Conservation (phyloP, 1,140 invertebrate species). For the Thrips palmi region DNA sequence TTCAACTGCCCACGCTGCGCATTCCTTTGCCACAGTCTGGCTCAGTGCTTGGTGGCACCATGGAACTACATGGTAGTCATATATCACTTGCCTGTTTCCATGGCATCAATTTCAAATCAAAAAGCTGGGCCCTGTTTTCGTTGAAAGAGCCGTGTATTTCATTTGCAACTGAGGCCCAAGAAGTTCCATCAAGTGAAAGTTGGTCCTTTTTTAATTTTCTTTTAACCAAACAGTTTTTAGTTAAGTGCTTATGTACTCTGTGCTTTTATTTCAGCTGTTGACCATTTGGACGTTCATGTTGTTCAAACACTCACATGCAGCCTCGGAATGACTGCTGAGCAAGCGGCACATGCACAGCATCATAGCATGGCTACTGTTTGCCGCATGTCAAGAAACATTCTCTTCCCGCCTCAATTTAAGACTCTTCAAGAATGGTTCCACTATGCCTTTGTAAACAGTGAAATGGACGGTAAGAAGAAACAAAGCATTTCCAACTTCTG, state of each 20-base stretch:
- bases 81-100: conserved; percentile 94
- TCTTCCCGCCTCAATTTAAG: conserved; percentile 90
- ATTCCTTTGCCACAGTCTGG: conserved; percentile 47
- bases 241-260: conserved; percentile 4
- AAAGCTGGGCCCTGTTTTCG: conserved; percentile 92
- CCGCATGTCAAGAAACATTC: conserved; percentile 70
- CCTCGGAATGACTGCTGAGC: conserved; percentile 47
- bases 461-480: conserved; percentile 83
- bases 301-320: conserved; percentile 78
- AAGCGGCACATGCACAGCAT: conserved; percentile 44
- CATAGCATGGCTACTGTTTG: conserved; percentile 85
- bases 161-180: conserved; percentile 87
- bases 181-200: conserved; percentile 50
- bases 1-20: conserved; percentile 52
- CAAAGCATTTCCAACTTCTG: too few species aligned
- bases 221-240: conserved; percentile 10
- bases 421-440: conserved; percentile 91
- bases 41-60: conserved; percentile 81
- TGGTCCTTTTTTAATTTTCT: conserved; percentile 15
- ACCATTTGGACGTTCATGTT: conserved; percentile 42
- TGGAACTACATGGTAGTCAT: conserved; percentile 75
- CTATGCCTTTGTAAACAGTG: conserved; percentile 84
- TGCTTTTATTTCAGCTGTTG: conserved; percentile 15
- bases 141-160: conserved; percentile 86
- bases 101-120: conserved; percentile 91